These are phyloP conservation scores for Tragelaphus eurycerus DNA, from an alignment of 2,797 vertebrate genomes.

Conservation along the genomic window DNA sequence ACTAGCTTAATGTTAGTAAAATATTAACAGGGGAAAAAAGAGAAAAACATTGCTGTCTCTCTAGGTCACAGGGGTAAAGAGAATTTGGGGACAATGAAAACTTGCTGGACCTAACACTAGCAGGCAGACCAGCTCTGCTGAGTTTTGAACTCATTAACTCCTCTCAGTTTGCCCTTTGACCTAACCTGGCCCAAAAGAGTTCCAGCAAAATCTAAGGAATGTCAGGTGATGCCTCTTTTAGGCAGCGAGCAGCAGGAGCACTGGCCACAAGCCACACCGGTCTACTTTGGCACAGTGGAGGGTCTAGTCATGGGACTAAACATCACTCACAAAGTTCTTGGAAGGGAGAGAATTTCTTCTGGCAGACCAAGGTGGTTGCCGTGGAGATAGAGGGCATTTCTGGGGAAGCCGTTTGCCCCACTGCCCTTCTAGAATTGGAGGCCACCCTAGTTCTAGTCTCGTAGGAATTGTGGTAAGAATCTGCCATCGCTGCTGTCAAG, in stretches of 20 bases:
- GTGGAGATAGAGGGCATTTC: not conserved
- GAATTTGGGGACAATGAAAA: not conserved
- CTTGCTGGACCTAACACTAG: not conserved
- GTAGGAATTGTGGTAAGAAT: not conserved
- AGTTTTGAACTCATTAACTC: not conserved
- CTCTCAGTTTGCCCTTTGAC: not conserved
- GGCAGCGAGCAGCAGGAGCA: not conserved
- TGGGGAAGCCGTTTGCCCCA: not conserved
- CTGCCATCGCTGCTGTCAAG: fast-evolving
- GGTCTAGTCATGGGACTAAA: not conserved
- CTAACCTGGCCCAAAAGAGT: not conserved
- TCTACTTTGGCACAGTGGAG: not conserved
- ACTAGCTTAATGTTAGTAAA: slow-evolving; percentile 25
- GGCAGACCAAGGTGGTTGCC: not conserved
- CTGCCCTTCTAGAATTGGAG: not conserved
- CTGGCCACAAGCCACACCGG: not conserved
- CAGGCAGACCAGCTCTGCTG: not conserved
- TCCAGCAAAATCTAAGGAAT: not conserved
- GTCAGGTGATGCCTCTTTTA: not conserved
- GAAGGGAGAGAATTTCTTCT: slow-evolving; percentile 13
- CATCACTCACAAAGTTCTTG: not conserved
- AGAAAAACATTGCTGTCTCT: not conserved
- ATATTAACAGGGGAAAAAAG: slow-evolving; percentile 14
- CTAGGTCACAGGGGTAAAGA: slow-evolving; percentile 25
- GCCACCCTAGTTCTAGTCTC: not conserved